A percentile compares a stretch with the other conserved stretches of the same genome.
Conservation (phyloP, 2,113 vertebrate genomes). For the Pontoporia blainvillei region DNA sequence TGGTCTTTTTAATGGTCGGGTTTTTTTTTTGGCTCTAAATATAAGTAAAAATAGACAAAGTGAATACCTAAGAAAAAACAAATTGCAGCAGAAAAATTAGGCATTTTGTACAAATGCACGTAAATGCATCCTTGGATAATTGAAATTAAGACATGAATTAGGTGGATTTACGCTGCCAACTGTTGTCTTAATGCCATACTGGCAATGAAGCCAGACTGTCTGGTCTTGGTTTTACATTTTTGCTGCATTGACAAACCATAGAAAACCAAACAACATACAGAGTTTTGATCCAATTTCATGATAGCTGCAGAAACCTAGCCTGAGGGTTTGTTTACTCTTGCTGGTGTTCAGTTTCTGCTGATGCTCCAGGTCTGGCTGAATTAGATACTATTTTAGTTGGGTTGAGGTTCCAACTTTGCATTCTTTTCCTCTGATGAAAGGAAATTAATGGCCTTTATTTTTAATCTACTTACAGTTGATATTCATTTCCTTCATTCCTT, state of each 20-base stretch:
- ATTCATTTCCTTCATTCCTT: background rate
- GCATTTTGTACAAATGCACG: background rate
- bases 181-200: background rate
- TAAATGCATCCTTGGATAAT: background rate
- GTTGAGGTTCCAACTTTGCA: background rate
- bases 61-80: background rate
- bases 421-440: background rate
- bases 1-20: background rate
- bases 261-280: background rate
- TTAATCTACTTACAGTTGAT: background rate
- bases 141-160: background rate
- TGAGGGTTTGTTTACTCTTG: background rate
- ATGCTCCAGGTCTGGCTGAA: background rate
- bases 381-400: background rate
- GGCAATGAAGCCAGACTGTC: background rate
- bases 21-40: background rate
- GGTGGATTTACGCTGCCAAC: background rate
- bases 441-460: background rate
- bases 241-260: background rate
- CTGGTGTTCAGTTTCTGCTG: background rate
- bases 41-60: background rate
- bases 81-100: background rate
- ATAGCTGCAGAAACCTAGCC: background rate
- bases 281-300: background rate
- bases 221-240: background rate